Evolutionary conservation across 1,140 invertebrate species (phyloP).

Genomic region (Lasioglossum albipes): DNA sequence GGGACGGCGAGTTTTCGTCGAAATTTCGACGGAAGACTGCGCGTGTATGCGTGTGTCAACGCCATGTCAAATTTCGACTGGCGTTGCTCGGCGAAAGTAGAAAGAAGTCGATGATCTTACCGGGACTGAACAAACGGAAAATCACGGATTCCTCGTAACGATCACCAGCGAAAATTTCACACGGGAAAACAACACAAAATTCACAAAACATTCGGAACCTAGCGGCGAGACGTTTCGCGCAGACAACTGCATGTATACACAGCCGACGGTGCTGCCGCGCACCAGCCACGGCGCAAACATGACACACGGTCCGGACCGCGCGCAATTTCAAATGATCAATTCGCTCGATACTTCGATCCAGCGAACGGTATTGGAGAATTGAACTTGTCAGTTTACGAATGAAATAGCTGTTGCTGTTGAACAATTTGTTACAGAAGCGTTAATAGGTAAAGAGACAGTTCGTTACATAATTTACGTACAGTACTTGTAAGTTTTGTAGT

Average conservation of each 20-base stretch:
- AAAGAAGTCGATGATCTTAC: constrained; percentile 61
- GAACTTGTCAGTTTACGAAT: no score
- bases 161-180: constrained; percentile 25
- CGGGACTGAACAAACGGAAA: constrained; percentile 33
- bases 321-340: constrained; percentile 23
- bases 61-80: constrained; percentile 61
- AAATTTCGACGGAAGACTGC: constrained; percentile 19
- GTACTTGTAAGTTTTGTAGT: no score
- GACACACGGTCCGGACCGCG: not conserved
- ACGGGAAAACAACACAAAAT: constrained; percentile 42
- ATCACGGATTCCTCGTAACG: constrained; percentile 5
- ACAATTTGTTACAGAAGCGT: no score
- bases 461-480: no score
- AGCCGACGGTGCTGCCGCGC: constrained; percentile 55
- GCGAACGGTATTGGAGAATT: no score
- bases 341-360: not conserved
- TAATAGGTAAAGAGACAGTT: no score
- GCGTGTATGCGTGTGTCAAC: constrained; percentile 61
- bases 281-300: not conserved
- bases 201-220: constrained; percentile 43
- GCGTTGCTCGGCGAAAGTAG: constrained; percentile 49
- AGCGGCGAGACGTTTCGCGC: constrained; percentile 60
- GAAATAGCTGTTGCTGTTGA: no score
- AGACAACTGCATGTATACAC: constrained; percentile 69
- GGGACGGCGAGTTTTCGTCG: not conserved